A percentile compares a stretch with the other conserved stretches of the same genome.
These are phyloP conservation scores for Bufo bufo DNA, from an alignment of 2,113 vertebrate genomes.

Conservation along the genomic window DNA sequence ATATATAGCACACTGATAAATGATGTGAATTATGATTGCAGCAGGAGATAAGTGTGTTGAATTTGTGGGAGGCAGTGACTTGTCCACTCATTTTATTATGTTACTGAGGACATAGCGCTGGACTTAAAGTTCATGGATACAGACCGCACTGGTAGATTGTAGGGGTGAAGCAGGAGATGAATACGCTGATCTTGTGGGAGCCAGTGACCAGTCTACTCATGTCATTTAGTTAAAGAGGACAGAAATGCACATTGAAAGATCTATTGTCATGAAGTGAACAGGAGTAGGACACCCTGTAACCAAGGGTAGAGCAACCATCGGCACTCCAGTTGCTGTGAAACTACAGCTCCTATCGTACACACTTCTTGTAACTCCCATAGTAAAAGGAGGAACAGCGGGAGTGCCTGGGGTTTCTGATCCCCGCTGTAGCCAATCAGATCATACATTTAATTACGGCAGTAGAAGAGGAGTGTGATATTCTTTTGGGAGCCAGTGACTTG, in stretches of 20 bases:
- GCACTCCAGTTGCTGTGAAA: too few relatives aligned
- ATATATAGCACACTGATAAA: not conserved
- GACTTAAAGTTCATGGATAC: not conserved
- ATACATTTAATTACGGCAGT: not conserved
- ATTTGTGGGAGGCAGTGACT: not conserved
- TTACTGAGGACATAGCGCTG: not conserved
- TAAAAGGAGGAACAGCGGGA: too few relatives aligned
- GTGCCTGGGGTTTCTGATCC: too few relatives aligned
- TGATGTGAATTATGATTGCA: not conserved
- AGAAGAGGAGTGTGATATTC: not conserved
- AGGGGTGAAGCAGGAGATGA: not conserved
- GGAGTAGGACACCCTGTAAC: too few relatives aligned
- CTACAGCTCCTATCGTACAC: too few relatives aligned
- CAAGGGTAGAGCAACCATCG: too few relatives aligned
- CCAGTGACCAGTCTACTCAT: not conserved
- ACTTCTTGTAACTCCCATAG: too few relatives aligned
- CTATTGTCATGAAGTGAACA: not conserved
- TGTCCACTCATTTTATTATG: not conserved
- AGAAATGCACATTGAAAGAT: not conserved
- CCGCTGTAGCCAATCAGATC: not conserved
- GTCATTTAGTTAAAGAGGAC: not conserved
- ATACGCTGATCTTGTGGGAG: not conserved
- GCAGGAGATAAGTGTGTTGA: not conserved
- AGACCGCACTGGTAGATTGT: not conserved
- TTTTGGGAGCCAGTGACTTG: not conserved